Evolutionary conservation across 2,113 vertebrate genomes (phyloP), one percentile per base, ranked within the genome.

Genomic region (Neotoma lepida): DNA sequence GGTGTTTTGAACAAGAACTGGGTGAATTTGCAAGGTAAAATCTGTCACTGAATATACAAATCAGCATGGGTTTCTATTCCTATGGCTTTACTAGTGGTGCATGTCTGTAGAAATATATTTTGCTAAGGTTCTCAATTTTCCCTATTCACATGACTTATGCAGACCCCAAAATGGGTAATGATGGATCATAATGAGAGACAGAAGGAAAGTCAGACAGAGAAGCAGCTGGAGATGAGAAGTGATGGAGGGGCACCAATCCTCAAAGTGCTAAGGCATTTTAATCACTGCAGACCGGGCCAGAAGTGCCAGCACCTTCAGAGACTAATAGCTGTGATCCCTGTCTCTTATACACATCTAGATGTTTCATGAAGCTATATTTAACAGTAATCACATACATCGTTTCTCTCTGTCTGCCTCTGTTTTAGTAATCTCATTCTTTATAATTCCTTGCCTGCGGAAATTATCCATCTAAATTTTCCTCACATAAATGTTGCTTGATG

Each of bases 401-500:
- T 64, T 56, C 80, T 89, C 51, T 91, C 70, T 95, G 61, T 94
- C 51, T 81, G 51, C 33, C 44, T 96, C 71, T 46, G 44, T 94
- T 97, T 86, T 91, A 96, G 89, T 73, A 97, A 88, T 71, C 56
- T 81, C 46, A 35, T 88, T 93, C 90, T 96, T 96, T 89, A 46
- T 84, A 84, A 97, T 91, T 97, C 93, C 71, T 68, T 95, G 91
- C 91, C 63, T n/a, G 22, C 28, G 39, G 86, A 94, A 51, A 96
- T 97, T 95, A 97, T 90, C 94, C 89, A 88, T 91, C 94, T 88
- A 86, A 70, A 93, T 97, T 94, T 97, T 96, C 94, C 95, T 97
- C 91, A 95, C 95, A 97, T 97, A 97, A 98, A 97, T 92, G 56
- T 71, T 96, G 91, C 97, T 97, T 96, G 97, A 98, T 96, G 97